Conservation (phyloP, 1,140 invertebrate species). For the Nasonia vitripennis region DNA sequence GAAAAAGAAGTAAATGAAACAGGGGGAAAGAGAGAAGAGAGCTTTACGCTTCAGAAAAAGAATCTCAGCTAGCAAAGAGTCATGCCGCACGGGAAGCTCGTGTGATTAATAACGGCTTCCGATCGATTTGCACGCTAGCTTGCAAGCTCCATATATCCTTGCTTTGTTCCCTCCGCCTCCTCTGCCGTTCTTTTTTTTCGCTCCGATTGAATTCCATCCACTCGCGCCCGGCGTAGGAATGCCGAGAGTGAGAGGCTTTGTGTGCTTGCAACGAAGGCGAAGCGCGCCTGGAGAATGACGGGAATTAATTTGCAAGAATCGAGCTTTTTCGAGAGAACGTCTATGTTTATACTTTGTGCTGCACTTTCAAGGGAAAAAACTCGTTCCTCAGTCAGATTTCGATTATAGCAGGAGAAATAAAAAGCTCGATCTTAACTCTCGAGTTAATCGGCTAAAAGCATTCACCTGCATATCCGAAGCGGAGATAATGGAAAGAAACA, state of each 20-base stretch:
- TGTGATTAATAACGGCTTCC: conserved; percentile 49
- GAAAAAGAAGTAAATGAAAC: conserved; percentile 11
- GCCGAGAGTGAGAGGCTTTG: no score
- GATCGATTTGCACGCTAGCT: conserved; percentile 40
- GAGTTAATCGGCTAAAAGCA: conserved; percentile 3
- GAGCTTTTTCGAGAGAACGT: not conserved
- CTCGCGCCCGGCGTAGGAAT: not conserved
- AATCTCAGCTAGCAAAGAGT: conserved; percentile 26
- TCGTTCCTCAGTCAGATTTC: no score
- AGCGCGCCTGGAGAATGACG: not conserved
- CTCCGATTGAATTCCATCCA: conserved; percentile 22
- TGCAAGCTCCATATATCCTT: not conserved
- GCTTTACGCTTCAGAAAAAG: not conserved
- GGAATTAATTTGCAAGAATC: conserved; percentile 5
- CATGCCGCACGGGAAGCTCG: conserved; percentile 38
- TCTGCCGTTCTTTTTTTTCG: not conserved
- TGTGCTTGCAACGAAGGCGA: not conserved
- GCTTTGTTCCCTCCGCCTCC: conserved; percentile 24
- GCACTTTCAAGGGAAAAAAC: no score
- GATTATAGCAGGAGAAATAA: not conserved
- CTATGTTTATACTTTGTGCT: no score
- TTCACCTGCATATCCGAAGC: not conserved
- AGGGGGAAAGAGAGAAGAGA: not conserved
- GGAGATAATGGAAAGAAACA: conserved; percentile 13
- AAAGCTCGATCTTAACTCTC: not conserved